Conservation (phyloP, 2,113 vertebrate species). For the Poecilia latipinna region DNA sequence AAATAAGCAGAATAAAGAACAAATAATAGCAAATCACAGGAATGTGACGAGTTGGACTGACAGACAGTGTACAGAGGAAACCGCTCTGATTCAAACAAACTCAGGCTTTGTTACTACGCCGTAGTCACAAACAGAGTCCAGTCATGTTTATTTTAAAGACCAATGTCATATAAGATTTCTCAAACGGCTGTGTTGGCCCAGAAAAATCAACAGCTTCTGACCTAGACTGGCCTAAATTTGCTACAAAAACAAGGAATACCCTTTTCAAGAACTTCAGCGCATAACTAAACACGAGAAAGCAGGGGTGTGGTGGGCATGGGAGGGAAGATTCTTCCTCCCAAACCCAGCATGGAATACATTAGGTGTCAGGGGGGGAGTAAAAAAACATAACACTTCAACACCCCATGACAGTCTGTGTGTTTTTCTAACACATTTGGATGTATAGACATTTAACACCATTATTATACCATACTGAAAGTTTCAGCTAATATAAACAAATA, state of each 20-base stretch:
- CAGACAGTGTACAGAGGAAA: constrained; percentile 32
- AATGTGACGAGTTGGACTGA: constrained; percentile 50
- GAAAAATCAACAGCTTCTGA: constrained; percentile 48
- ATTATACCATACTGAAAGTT: background rate
- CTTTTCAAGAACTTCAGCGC: constrained; percentile 38
- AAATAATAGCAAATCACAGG: constrained; percentile 66
- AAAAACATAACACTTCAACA: background rate
- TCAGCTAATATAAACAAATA: background rate
- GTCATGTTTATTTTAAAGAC: constrained; percentile 60
- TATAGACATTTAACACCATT: background rate
- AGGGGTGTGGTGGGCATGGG: background rate
- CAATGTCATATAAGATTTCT: constrained; percentile 57
- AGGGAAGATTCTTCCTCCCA: background rate
- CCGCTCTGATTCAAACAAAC: constrained; percentile 42
- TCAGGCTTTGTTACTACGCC: constrained; percentile 36
- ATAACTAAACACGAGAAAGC: constrained; percentile 38
- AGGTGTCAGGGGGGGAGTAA: constrained; percentile 18
- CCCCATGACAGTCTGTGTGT: background rate
- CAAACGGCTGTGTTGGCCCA: constrained; percentile 28
- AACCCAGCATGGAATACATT: constrained; percentile 1
- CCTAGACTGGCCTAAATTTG: constrained; percentile 43
- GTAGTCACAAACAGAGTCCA: constrained; percentile 55
- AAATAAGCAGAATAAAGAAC: constrained; percentile 58
- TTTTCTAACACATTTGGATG: background rate
- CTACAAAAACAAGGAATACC: constrained; percentile 58